These are phyloP conservation scores for Origma solitaria DNA, from an alignment of 2,113 vertebrate species.

Conservation along the genomic window DNA sequence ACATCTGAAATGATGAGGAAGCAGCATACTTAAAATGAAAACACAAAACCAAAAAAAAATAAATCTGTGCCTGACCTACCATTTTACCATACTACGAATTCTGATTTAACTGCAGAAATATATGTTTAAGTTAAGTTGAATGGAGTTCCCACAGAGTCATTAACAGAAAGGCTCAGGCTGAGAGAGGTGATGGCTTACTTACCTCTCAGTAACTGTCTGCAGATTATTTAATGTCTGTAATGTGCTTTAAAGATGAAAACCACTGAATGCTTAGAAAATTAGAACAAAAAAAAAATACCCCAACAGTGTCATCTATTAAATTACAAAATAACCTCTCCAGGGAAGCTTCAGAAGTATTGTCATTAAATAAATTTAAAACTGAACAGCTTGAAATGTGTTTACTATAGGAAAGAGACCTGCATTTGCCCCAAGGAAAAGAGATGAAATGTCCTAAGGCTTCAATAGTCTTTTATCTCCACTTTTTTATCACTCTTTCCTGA, in stretches of 20 bases:
- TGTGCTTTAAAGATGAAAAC: slow-evolving; percentile 34
- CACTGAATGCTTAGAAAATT: slow-evolving; percentile 20
- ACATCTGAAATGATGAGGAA: neutral
- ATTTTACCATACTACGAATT: neutral
- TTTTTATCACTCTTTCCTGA: neutral
- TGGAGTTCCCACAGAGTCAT: neutral
- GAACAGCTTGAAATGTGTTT: slow-evolving; percentile 37
- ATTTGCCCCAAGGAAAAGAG: slow-evolving; percentile 33
- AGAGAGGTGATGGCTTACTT: slow-evolving; percentile 10
- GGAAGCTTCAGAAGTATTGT: slow-evolving; percentile 31
- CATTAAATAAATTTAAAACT: slow-evolving; percentile 49
- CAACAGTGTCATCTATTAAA: slow-evolving; percentile 23
- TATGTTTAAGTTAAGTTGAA: neutral
- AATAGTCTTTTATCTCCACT: slow-evolving; percentile 35
- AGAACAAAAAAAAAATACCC: neutral
- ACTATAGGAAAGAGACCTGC: slow-evolving; percentile 19
- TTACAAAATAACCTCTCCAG: slow-evolving; percentile 34
- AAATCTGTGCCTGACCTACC: neutral
- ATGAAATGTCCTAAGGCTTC: slow-evolving; percentile 40
- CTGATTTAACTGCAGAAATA: neutral
- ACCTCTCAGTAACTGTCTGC: neutral
- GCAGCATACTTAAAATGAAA: neutral
- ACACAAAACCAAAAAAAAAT: neutral
- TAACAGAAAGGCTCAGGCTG: neutral
- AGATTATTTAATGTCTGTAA: slow-evolving; percentile 33